Percentiles rank a stretch among this genome's conserved stretches.
These are phyloP conservation scores for Caenorhabditis panamensis DNA, from an alignment of 2,888 invertebrate genomes.

Conservation along the genomic window DNA sequence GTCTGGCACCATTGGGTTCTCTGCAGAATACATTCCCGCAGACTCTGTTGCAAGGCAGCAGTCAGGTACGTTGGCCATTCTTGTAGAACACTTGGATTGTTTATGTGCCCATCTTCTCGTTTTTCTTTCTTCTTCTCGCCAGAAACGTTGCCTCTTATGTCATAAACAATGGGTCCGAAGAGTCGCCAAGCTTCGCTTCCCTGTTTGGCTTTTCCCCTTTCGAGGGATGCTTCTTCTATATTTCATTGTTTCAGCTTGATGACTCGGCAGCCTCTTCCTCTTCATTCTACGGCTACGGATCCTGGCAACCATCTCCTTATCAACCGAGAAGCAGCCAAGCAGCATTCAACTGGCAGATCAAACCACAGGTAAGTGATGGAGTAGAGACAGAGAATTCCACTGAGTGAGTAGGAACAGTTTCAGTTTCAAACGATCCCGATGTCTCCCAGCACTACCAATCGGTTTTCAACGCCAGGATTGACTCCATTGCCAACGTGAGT, in stretches of 20 bases:
- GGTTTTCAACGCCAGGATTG: constrained; percentile 36
- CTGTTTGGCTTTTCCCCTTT: background rate
- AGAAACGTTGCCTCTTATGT: constrained; percentile 47
- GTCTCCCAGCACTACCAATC: constrained; percentile 31
- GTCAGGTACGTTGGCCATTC: constrained; percentile 36
- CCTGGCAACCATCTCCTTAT: constrained; percentile 62
- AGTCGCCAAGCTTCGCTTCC: background rate
- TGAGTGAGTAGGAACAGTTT: constrained; percentile 25
- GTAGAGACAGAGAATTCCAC: background rate
- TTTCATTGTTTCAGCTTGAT: too few relatives aligned
- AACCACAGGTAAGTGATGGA: constrained; percentile 61
- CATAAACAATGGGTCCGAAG: constrained; percentile 58
- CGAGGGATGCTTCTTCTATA: background rate
- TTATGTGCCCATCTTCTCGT: constrained; percentile 41
- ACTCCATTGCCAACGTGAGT: constrained; percentile 41
- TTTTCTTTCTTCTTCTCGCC: constrained; percentile 44
- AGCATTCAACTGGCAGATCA: constrained; percentile 67
- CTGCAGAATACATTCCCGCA: constrained; percentile 64
- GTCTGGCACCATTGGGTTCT: constrained; percentile 40
- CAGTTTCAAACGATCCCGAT: constrained; percentile 55
- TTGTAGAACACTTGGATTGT: constrained; percentile 19
- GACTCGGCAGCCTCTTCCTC: constrained; percentile 49
- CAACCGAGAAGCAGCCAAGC: constrained; percentile 47
- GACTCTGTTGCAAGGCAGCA: constrained; percentile 45
- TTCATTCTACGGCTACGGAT: constrained; percentile 68